Base-by-base conservation (phyloP, 2,888 invertebrate species). In the Julus scandinavius region DNA sequence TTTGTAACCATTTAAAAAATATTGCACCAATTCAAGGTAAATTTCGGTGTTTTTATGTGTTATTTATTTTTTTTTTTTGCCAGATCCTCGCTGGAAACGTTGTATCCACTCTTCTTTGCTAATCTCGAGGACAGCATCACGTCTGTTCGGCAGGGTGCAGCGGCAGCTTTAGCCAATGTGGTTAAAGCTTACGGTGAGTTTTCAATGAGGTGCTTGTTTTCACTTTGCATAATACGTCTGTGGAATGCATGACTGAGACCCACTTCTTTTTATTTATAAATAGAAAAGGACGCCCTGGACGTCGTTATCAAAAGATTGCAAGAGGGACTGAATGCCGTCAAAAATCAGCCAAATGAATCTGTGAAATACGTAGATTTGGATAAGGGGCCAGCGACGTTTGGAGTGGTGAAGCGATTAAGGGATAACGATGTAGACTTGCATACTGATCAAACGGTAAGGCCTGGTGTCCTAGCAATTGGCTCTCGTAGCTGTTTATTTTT, bases 141-240 rank as follows among this genome's bases (percentile, higher is more conserved):
- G 2, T 93, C 93, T 13, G 94, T 94, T 5, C 91, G 94, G 38
- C 93, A 94, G 90, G 94, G 94, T n/a, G 94, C 93, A n/a, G 94
- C 94, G 11, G 91, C 92, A 11, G 92, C 93, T 9, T 90, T 94
- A 45, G 92, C 92, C 50, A 93, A 92, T 90, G 92, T 93, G 50
- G 93, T 93, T 40, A 90, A 90, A 87, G 92, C 92, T 5, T 92
- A 92, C 90, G 92, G 91, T 90, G 85, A 88, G 88, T 50, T 49
- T 5, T 9, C 9, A 49, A 5, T 5, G 13, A 7, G 7, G 80
- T 80, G 4, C 13, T 5, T 7, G 38, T 17, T 29, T 87, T 88
- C 13, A 80, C n/a, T 20, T 29, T 15, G 80, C 5, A 40, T 49
- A 58, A 38, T 20, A 20, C 54, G 6, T 13, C 9, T 49, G 5